Percentiles rank a stretch among this genome's conserved stretches.
Conservation (phyloP, 1,140 invertebrate species). For the Camponotus floridanus region DNA sequence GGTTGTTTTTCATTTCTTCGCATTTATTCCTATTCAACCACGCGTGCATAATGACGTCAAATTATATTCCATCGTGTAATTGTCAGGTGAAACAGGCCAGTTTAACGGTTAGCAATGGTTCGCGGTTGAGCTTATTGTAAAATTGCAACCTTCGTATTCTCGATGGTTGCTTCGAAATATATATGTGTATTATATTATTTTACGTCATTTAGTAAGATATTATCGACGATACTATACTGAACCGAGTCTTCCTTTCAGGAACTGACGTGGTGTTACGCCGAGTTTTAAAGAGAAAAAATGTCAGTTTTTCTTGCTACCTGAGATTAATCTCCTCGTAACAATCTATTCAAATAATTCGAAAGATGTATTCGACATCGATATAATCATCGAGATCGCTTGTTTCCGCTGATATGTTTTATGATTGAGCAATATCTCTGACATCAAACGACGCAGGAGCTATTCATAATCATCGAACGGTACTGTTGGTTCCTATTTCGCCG, state of each 20-base stretch:
- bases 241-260: neutral
- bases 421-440: constrained; percentile 48
- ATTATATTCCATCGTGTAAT: constrained; percentile 70
- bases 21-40: constrained; percentile 64
- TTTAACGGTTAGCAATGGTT: constrained; percentile 72
- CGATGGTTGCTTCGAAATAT: constrained; percentile 8
- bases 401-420: constrained; percentile 67
- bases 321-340: neutral
- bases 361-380: neutral
- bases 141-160: constrained; percentile 50
- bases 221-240: neutral
- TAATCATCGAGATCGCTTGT: constrained; percentile 46
- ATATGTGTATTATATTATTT: constrained; percentile 1
- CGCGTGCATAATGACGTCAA: constrained; percentile 70
- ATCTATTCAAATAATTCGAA: constrained; percentile 14
- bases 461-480: constrained; percentile 64
- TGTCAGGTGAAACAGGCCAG: constrained; percentile 65
- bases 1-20: constrained; percentile 28
- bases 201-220: neutral
- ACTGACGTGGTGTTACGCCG: neutral
- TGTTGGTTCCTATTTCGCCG: neutral
- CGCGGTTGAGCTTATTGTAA: constrained; percentile 69
- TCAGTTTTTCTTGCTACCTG: neutral
- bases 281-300: constrained; percentile 1
- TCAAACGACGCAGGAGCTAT: constrained; percentile 6